Base-by-base conservation (phyloP, 1,140 invertebrate species). In the Philopotamus ludificatus region DNA sequence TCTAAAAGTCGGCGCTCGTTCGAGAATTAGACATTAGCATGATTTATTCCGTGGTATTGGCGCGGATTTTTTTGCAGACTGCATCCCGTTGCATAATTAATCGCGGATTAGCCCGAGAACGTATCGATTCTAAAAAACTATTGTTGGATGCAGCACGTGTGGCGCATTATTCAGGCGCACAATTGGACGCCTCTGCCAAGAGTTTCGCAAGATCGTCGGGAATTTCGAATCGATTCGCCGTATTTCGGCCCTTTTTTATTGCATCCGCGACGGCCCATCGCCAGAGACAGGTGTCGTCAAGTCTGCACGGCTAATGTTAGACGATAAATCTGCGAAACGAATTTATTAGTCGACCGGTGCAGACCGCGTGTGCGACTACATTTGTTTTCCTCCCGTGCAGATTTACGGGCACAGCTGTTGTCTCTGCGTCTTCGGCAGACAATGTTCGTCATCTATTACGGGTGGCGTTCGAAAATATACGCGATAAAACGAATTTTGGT, bases 321-420 rank as follows among this genome's bases (percentile, higher is more conserved):
- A n/a, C n/a, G 20, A 65, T 68, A 65, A 67, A 67, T 67, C 60
- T 57, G 66, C 26, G 8, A 44, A 25, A n/a, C 66, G 12, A 63
- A 67, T 67, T 63, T 67, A 67, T 58, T 22, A 9, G 12, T 10
- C 18, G 28, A 34, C n/a, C n/a, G n/a, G n/a, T n/a, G n/a, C n/a
- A n/a, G 53, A 65, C 45, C 55, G 63, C 26, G 42, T 12, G 4
- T 12, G 28, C 4, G 28, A 54, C 51, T 47, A 47, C 42, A 28
- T 42, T 28, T 65, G 44, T 44, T 44, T 49, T 60, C 63, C 42
- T 50, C 57, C 22, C 28, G 28, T 60, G 53, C 64, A 66, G 59
- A 66, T 70, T 66, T 70, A 65, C 63, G 15, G 60, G 50, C 57
- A 63, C 63, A 68, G 67, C 67, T 68, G 66, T 61, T 50, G 44